Conservation (phyloP, 2,888 invertebrate genomes). For the Phytoseiulus persimilis region DNA sequence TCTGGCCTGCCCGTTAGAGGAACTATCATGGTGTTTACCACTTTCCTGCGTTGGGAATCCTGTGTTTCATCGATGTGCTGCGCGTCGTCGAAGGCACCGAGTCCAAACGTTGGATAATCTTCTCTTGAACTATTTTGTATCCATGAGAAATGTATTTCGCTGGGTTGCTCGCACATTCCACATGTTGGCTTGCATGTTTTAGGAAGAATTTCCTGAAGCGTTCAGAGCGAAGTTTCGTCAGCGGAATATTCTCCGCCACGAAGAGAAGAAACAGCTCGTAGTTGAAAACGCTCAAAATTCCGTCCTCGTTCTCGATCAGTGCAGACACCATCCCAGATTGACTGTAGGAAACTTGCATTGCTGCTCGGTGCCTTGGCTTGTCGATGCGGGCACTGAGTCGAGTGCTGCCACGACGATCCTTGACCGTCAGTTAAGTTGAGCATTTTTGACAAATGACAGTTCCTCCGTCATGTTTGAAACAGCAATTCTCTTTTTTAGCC, state of each 20-base stretch:
- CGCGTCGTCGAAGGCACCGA: no score
- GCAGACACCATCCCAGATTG: background rate
- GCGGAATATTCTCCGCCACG: background rate
- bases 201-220: background rate
- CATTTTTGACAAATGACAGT: background rate
- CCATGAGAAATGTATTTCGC: no score
- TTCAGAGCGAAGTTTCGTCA: background rate
- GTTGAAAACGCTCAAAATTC: background rate
- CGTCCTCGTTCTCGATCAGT: background rate
- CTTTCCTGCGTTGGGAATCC: no score
- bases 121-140: no score
- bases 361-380: background rate
- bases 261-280: background rate
- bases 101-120: no score
- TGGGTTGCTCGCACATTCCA: no score
- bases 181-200: no score
- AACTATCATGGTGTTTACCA: no score
- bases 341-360: background rate
- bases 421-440: background rate
- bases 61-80: no score
- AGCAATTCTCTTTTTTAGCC: background rate
- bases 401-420: background rate
- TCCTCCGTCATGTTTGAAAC: background rate
- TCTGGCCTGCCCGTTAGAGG: no score
- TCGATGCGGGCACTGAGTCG: background rate